Base-by-base conservation (phyloP, 1,140 invertebrate genomes). In the Achroia grisella region DNA sequence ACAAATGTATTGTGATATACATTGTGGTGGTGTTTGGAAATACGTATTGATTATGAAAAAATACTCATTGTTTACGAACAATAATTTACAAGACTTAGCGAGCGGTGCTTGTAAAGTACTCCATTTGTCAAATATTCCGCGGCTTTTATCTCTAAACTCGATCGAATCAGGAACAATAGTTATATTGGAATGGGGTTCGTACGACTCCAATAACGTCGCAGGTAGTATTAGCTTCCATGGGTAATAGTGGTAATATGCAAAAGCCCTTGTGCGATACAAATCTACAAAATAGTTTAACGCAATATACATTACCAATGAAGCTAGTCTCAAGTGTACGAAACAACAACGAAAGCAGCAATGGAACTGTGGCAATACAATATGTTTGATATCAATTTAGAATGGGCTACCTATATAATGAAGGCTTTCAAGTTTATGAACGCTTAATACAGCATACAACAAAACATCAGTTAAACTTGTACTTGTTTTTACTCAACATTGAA, bases 211-310 rank as follows among this genome's bases (percentile, higher is more conserved):
- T 75, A 59, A 59, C 60, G 69, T 54, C 39, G 56, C 44, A 62
- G 56, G 51, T 51, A 49, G 43, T 46, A 52, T n/a, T n/a, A 39
- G 44, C 44, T 60, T 48, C 43, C 52, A 33, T 33, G 73, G 76
- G 75, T 77, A 75, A 77, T n/a, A n/a, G n/a, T n/a, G n/a, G n/a
- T n/a, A 47, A 64, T 71, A 56, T 53, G 52, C 42, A 44, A 48
- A 44, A 44, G 1, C 49, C 39, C n/a, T 41, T 14, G 8, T n/a
- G 17, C 17, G 17, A 23, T 6, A 3, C 33, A 14, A 36, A 33
- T 29, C 9, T 14, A 36, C n/a, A 37, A 13, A 17, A 15, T n/a
- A 6, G 6, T 17, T 10, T 8, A 17, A 37, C 13, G 0, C 14
- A 17, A 17, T 5, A 17, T 37, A 37, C 35, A 37, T 37, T 37